Conservation (phyloP, 2,113 vertebrate genomes). For the Saimiri boliviensis region DNA sequence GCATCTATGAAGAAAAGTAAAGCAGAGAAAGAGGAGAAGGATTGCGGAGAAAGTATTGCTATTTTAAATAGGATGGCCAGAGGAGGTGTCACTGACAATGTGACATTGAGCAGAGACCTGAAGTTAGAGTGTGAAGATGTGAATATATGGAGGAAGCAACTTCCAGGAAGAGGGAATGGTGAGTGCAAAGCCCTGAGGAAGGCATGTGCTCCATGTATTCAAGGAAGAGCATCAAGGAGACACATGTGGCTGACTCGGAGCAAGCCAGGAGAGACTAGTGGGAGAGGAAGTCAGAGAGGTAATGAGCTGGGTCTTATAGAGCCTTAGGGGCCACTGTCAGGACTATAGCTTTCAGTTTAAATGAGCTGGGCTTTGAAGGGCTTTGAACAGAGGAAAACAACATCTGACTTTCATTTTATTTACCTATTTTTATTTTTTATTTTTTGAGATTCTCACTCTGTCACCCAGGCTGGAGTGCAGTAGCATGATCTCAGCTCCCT, state of each 20-base stretch:
- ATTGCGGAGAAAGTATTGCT: background rate
- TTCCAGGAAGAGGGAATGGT: background rate
- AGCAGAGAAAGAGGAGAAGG: background rate
- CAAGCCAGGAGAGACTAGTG: background rate
- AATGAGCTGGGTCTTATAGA: background rate
- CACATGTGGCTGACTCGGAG: accelerated
- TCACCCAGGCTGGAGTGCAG: too few species aligned
- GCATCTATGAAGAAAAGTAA: background rate
- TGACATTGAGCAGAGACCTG: background rate
- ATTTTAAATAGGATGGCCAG: too few species aligned
- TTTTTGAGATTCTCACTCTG: too few species aligned
- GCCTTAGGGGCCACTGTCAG: background rate
- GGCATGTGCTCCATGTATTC: background rate
- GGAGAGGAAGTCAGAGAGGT: background rate
- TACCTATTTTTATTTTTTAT: too few species aligned
- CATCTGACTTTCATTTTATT: background rate
- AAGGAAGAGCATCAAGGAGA: background rate
- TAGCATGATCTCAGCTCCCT: too few species aligned
- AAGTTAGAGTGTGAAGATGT: background rate
- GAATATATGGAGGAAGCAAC: background rate
- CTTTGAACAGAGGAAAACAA: background rate
- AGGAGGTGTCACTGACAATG: too few species aligned
- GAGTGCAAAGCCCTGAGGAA: background rate
- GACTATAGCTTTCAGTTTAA: background rate
- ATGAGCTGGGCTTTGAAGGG: background rate